Conservation (phyloP, 2,797 vertebrate genomes). For the Melanotaenia nigrans region DNA sequence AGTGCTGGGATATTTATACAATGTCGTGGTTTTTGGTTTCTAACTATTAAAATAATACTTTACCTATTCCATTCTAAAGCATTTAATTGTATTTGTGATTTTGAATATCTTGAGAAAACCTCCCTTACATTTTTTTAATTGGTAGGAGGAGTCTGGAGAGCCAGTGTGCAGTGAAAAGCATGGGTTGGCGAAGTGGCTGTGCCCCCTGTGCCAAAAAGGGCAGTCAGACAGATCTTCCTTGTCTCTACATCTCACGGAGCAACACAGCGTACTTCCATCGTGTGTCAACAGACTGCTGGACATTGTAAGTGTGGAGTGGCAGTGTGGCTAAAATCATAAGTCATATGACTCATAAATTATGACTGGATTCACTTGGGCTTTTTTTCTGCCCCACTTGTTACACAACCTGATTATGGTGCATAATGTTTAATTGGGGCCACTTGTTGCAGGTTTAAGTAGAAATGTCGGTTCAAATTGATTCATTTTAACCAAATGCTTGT, state of each 20-base stretch:
- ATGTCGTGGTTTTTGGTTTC: background rate
- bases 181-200: slow-evolving; percentile 86
- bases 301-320: slow-evolving; percentile 77
- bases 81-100: background rate
- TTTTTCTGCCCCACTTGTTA: background rate
- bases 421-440: slow-evolving; percentile 19
- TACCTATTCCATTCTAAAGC: background rate
- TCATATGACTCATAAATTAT: slow-evolving; percentile 9
- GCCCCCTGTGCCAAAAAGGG: slow-evolving; percentile 91
- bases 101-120: background rate
- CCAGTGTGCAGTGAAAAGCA: slow-evolving; percentile 83
- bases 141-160: slow-evolving; percentile 90
- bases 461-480: background rate
- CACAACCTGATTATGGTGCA: slow-evolving; percentile 1
- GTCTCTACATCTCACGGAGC: slow-evolving; percentile 82
- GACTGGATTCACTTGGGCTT: background rate
- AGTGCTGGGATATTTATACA: background rate
- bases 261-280: slow-evolving; percentile 85
- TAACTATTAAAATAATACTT: background rate
- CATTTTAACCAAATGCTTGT: background rate
- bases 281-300: slow-evolving; percentile 84
- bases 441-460: slow-evolving; percentile 26
- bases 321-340: background rate
- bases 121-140: slow-evolving; percentile 24
- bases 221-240: slow-evolving; percentile 81